Evolutionary conservation across 53 echinoderm and acorn worm genomes (phyloP).

Genomic region (Astropecten irregularis): DNA sequence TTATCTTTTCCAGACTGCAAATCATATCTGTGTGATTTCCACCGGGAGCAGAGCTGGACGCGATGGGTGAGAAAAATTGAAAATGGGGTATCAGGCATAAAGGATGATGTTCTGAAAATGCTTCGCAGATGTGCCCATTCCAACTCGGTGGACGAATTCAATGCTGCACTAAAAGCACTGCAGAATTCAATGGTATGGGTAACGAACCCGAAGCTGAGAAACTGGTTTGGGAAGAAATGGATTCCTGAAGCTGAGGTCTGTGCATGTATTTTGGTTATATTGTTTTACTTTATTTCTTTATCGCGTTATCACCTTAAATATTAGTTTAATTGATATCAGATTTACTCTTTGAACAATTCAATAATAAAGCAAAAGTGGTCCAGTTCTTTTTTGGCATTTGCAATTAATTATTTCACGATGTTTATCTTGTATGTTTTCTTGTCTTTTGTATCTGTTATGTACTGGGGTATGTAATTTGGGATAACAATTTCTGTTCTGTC

Average conservation of each 20-base stretch:
- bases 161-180: neutral
- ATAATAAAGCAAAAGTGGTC: neutral
- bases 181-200: constrained; percentile 9
- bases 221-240: constrained; percentile 3
- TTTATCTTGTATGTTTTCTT: too few species aligned
- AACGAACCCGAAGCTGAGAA: neutral
- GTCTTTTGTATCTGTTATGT: too few species aligned
- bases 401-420: too few species aligned
- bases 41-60: constrained; percentile 44
- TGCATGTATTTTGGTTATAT: too few species aligned
- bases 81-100: constrained; percentile 27
- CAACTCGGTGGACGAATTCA: neutral
- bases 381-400: neutral
- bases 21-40: constrained; percentile 33
- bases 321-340: too few species aligned
- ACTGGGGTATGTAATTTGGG: too few species aligned
- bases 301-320: too few species aligned
- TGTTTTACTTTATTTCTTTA: too few species aligned
- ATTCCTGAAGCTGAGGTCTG: constrained; percentile 14
- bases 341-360: neutral
- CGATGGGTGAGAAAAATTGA: constrained; percentile 46
- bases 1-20: neutral
- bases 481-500: too few species aligned
- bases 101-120: neutral
- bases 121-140: constrained; percentile 24